Conservation (phyloP, 2,113 vertebrate genomes). For the Conger conger region DNA sequence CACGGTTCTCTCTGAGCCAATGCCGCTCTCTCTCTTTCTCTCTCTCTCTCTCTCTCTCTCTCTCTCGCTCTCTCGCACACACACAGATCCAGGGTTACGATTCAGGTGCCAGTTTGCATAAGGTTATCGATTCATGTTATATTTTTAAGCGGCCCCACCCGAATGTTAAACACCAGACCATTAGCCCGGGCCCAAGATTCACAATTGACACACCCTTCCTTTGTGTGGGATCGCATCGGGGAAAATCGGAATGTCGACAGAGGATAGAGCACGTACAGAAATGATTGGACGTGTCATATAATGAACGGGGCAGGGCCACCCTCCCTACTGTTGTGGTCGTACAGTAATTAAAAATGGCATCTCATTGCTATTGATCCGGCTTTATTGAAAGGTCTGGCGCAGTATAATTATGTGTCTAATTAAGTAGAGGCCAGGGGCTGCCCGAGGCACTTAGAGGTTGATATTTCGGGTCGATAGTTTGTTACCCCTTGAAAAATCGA, state of each 20-base stretch:
- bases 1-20: constrained; percentile 5
- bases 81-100: background rate
- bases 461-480: constrained; percentile 67
- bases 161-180: background rate
- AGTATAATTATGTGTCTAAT: constrained; percentile 72
- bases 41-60: background rate
- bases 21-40: too few species aligned
- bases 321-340: background rate
- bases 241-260: background rate
- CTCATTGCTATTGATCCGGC: constrained; percentile 63
- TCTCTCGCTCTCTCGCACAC: background rate
- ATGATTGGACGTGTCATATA: constrained; percentile 38
- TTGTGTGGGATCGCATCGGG: background rate
- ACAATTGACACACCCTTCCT: background rate
- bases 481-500: constrained; percentile 63
- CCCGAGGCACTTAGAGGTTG: constrained; percentile 55
- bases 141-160: background rate
- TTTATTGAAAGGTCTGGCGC: constrained; percentile 61
- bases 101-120: background rate
- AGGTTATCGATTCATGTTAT: background rate
- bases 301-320: constrained; percentile 43
- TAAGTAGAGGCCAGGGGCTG: constrained; percentile 54
- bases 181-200: background rate
- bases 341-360: constrained; percentile 54
- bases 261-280: background rate